Base-by-base conservation (phyloP, 2,797 vertebrate genomes). In the Chiropotes sagulatus region DNA sequence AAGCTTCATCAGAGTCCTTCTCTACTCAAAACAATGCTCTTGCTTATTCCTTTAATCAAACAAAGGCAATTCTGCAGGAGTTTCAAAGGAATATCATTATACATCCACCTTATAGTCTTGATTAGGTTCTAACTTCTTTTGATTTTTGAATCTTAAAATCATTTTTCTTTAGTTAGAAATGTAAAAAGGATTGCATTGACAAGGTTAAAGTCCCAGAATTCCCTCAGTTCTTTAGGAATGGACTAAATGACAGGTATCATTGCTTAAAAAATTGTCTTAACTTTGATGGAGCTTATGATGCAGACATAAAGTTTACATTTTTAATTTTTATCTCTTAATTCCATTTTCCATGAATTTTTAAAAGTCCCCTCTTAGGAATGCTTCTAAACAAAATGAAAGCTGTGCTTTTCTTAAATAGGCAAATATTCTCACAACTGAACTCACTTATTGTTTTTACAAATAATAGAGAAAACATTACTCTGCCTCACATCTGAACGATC, bases 351-450 rank as follows among this genome's bases (percentile, higher is more conserved):
- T 72, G 67, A 72, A 36, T 22, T 39, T 72, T 36, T 5, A 5
- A 36, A 72, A 39, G 33, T 11, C 67, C n/a, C n/a, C n/a, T 72
- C 67, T 11, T 72, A 39, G 61, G 20, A 78, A 13, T 82, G 12
- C 44, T 91, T 73, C 83, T 91, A 28, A 41, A 88, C 33, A 17
- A 83, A 50, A 64, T 88, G 28, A 73, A 96, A 52, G 4, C 30
- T 85, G 11, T 48, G 33, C 14, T 93, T 97, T 88, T 94, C n/a
- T 83, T 85, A 96, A 89, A 61, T 46, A 57, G 36, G 14, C 64
- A 81, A 96, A 79, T 86, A 88, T 70, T 94, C 73, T 90, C 30
- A 39, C 48, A 90, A 30, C 2, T 46, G 4, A 93, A 5, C 82
- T 64, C 12, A 70, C 57, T 82, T 88, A n/a, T 15, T 87, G 57